Evolutionary conservation across 2,888 invertebrate genomes (phyloP).

Genomic region (Drosophila dives): DNA sequence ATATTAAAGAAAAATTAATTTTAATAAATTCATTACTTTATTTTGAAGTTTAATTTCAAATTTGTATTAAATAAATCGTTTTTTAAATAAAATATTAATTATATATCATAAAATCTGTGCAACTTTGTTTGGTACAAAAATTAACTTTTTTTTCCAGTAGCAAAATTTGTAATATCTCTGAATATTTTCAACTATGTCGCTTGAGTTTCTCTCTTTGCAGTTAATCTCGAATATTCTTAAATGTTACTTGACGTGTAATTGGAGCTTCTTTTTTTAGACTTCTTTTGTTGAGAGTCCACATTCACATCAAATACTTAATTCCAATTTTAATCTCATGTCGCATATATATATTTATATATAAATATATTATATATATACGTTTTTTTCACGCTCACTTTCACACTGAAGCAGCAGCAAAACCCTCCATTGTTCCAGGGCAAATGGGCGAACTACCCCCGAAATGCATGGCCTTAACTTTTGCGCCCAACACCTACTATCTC

Average conservation of each 20-base stretch:
- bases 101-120: too few relatives aligned
- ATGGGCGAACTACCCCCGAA: constrained; percentile 19
- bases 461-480: neutral
- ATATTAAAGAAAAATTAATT: neutral
- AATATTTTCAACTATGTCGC: neutral
- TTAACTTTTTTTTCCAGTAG: too few relatives aligned
- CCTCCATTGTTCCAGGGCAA: constrained; percentile 34
- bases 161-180: too few relatives aligned
- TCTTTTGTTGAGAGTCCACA: neutral
- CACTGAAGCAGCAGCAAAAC: constrained; percentile 27
- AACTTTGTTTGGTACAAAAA: too few relatives aligned
- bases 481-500: constrained; percentile 5
- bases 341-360: constrained; percentile 8
- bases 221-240: neutral
- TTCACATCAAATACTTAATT: neutral
- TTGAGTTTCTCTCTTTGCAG: neutral
- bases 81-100: too few relatives aligned
- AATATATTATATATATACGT: neutral
- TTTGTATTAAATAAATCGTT: too few relatives aligned
- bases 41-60: neutral
- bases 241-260: constrained; percentile 2
- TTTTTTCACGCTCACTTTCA: constrained; percentile 70
- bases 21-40: neutral
- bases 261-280: neutral
- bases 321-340: neutral